A percentile compares a stretch with the other conserved stretches of the same genome.
phyloP scores from a whole-genome alignment of 2,113 vertebrate genomes.

The Sapayoa aenigma region DNA sequence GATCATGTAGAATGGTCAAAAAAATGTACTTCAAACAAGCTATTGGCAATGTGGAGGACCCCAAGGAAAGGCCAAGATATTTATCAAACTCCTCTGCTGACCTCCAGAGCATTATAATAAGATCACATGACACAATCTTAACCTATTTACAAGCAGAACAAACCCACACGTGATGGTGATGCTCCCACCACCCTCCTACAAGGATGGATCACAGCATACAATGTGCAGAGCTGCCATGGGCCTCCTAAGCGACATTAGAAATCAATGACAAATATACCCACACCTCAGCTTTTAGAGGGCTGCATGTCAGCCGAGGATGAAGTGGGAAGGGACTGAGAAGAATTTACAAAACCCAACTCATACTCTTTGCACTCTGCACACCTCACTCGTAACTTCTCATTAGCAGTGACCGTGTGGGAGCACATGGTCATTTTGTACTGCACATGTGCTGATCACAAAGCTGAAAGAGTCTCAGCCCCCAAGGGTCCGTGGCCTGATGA shows the following conservation, averaged over 20 bases:
- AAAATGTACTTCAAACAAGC: background rate
- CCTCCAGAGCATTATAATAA: background rate
- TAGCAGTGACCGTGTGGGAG: background rate
- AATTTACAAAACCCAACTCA: background rate
- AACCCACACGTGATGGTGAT: background rate
- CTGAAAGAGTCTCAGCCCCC: background rate
- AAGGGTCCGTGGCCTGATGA: background rate
- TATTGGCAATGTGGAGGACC: background rate
- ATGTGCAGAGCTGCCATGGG: rapidly evolving
- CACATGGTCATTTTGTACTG: rapidly evolving
- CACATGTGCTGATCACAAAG: background rate
- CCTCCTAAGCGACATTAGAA: background rate
- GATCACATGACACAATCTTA: background rate
- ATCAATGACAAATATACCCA: background rate
- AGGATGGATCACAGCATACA: background rate
- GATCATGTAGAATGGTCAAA: background rate
- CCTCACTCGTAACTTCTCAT: background rate
- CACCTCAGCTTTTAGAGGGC: background rate
- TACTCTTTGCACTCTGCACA: background rate
- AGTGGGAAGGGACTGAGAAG: background rate
- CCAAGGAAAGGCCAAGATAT: background rate
- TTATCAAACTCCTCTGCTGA: background rate
- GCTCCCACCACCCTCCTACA: background rate
- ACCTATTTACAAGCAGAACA: background rate
- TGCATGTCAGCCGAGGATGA: background rate